Conservation (phyloP, 2,113 vertebrate genomes). For the Rhineura floridana region DNA sequence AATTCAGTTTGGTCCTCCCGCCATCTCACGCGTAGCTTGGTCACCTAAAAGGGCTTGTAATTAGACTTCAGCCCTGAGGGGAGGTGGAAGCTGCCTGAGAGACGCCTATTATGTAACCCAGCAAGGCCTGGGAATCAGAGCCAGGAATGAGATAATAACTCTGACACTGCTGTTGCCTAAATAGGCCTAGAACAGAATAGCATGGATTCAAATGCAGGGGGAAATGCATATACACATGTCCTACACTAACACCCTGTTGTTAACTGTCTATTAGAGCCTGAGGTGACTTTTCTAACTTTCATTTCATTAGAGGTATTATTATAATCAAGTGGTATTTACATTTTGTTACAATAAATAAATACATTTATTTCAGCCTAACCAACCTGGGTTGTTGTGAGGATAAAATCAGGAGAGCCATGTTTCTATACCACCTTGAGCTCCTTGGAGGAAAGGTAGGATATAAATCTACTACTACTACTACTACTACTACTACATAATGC, state of each 20-base stretch:
- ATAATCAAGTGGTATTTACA: no score
- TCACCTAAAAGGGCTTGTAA: slow-evolving; percentile 7
- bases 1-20: not conserved
- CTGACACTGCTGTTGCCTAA: not conserved
- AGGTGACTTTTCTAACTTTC: not conserved
- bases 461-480: no score
- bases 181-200: not conserved
- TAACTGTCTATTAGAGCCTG: not conserved
- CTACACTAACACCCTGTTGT: not conserved
- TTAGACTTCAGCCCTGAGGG: not conserved
- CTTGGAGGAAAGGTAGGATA: no score
- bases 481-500: no score
- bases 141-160: not conserved
- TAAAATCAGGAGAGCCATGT: no score
- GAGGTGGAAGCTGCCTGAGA: not conserved
- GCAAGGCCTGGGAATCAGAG: not conserved
- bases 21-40: not conserved
- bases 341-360: no score
- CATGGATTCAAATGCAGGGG: not conserved
- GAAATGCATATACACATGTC: not conserved
- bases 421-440: no score
- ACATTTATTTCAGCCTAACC: no score
- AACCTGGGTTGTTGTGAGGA: no score
- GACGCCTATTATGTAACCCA: not conserved
- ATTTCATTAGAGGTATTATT: not conserved